A percentile compares a stretch with the other conserved stretches of the same genome.
phyloP scores from a whole-genome alignment of 2,888 invertebrate genomes.

The Plebejus argus region DNA sequence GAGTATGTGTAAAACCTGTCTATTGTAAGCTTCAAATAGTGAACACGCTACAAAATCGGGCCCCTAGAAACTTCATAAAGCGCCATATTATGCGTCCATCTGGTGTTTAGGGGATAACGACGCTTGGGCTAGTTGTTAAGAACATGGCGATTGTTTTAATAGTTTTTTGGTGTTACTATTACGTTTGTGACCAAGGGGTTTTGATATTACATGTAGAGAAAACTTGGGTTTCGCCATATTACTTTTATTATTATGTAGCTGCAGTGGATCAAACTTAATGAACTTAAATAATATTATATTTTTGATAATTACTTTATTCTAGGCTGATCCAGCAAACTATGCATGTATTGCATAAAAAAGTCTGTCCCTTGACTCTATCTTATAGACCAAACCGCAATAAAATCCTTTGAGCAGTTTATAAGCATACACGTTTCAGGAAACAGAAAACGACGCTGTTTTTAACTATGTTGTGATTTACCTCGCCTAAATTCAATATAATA shows the following conservation, averaged over 20 bases:
- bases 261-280: no score
- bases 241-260: background rate
- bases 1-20: background rate
- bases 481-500: no score
- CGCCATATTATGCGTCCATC: constrained; percentile 54
- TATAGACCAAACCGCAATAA: no score
- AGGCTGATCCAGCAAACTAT: no score
- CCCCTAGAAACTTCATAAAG: constrained; percentile 64
- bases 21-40: constrained; percentile 33
- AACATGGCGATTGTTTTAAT: constrained; percentile 26
- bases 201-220: background rate
- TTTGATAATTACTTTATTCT: no score
- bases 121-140: constrained; percentile 28
- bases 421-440: no score
- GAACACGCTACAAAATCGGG: constrained; percentile 45
- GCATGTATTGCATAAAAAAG: no score
- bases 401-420: no score
- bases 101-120: constrained; percentile 53
- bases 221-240: background rate
- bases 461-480: no score
- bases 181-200: background rate
- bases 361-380: no score
- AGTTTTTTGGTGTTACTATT: background rate
- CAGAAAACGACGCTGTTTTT: no score
- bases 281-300: no score